phyloP scores from a whole-genome alignment of 1,140 invertebrate species.

The Belonocnema kinseyi region DNA sequence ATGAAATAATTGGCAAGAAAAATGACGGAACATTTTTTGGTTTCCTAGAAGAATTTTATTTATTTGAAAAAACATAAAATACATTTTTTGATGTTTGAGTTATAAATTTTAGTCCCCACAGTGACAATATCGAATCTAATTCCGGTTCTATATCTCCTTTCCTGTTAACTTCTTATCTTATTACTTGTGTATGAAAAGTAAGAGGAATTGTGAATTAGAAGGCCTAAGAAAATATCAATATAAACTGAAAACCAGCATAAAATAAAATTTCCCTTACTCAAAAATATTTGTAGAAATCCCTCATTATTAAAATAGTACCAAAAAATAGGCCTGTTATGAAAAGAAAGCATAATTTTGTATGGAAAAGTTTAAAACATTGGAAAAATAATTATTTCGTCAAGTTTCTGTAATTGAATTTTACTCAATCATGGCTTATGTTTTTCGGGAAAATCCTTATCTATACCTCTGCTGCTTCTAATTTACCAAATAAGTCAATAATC shows the following conservation, averaged over 20 bases:
- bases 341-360: too few relatives aligned
- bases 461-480: too few relatives aligned
- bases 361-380: too few relatives aligned
- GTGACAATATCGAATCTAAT: conserved; percentile 9
- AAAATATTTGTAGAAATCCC: not conserved
- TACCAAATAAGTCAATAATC: too few relatives aligned
- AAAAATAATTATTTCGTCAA: too few relatives aligned
- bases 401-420: too few relatives aligned
- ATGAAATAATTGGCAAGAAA: not conserved
- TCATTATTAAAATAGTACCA: too few relatives aligned
- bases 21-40: not conserved
- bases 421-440: too few relatives aligned
- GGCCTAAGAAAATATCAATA: not conserved
- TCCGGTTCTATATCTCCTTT: conserved; percentile 19
- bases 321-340: too few relatives aligned
- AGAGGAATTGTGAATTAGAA: not conserved
- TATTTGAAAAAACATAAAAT: not conserved
- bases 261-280: not conserved
- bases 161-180: conserved; percentile 1
- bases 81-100: not conserved
- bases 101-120: not conserved
- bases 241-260: not conserved
- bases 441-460: too few relatives aligned
- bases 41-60: not conserved
- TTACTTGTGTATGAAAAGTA: not conserved